These are phyloP conservation scores for Ursus arctos DNA, from an alignment of 2,113 vertebrate genomes.

Conservation along the genomic window DNA sequence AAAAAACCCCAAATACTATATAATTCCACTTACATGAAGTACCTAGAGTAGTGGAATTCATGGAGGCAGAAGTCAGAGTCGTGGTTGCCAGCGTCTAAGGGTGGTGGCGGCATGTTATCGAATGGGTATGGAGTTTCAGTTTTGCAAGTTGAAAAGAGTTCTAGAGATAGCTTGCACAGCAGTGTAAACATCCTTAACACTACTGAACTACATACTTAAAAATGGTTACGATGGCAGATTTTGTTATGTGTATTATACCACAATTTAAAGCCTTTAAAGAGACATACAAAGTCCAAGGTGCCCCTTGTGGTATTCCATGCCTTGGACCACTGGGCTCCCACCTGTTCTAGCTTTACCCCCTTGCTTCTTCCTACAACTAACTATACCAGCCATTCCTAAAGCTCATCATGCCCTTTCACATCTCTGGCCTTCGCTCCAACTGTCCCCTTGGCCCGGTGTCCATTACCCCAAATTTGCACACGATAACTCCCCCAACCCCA, in stretches of 20 bases:
- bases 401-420: accelerated
- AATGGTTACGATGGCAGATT: neutral
- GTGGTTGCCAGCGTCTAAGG: neutral
- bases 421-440: neutral
- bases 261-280: neutral
- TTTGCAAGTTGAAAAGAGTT: neutral
- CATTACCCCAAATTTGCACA: neutral
- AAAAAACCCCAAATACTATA: neutral
- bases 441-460: neutral
- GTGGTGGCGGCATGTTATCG: neutral
- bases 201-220: neutral
- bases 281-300: neutral
- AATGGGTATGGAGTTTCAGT: neutral
- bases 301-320: neutral
- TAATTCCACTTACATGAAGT: neutral
- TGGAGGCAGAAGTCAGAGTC: neutral
- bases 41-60: neutral
- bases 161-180: neutral
- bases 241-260: neutral
- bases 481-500: too few species aligned
- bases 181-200: neutral
- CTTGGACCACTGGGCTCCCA: neutral
- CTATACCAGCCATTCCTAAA: neutral
- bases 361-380: neutral
- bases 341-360: neutral